Percentiles rank a stretch among this genome's conserved stretches.
These are phyloP conservation scores for Nomada flava DNA, from an alignment of 2,888 invertebrate genomes.

Conservation along the genomic window DNA sequence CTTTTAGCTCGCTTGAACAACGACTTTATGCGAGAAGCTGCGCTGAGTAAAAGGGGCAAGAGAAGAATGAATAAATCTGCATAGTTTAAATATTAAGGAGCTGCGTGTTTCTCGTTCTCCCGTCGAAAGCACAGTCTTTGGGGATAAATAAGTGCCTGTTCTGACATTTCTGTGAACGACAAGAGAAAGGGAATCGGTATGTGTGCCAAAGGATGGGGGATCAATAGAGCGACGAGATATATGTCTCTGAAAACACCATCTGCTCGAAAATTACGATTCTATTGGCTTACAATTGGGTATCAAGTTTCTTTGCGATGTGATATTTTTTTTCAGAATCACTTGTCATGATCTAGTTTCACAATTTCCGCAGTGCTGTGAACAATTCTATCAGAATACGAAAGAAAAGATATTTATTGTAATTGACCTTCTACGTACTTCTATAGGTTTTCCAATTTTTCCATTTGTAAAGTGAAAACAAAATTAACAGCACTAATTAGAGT, in stretches of 20 bases:
- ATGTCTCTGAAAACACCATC: not conserved
- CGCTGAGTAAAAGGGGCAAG: slow-evolving; percentile 2
- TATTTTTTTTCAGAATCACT: not conserved
- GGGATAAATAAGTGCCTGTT: slow-evolving; percentile 25
- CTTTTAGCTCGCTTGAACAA: slow-evolving; percentile 22
- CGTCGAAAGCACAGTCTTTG: slow-evolving; percentile 9
- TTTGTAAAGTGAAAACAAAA: too few species aligned
- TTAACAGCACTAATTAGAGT: too few species aligned
- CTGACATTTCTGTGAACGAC: slow-evolving; percentile 16
- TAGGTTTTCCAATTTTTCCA: too few species aligned
- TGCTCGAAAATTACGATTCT: not conserved
- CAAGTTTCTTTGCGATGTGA: not conserved
- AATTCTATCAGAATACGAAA: too few species aligned
- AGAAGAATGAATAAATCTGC: slow-evolving; percentile 50
- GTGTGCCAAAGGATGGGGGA: not conserved
- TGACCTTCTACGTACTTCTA: too few species aligned
- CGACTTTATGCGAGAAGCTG: not conserved
- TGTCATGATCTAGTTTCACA: too few species aligned
- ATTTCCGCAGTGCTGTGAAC: too few species aligned
- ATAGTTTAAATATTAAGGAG: slow-evolving; percentile 35
- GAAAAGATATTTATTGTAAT: too few species aligned
- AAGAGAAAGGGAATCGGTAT: not conserved
- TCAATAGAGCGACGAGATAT: not conserved
- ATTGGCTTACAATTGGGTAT: not conserved
- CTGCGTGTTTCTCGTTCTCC: slow-evolving; percentile 8